Percentiles rank a stretch among this genome's conserved stretches.
Conservation (phyloP, 2,797 vertebrate species). For the Caiman crocodilus region DNA sequence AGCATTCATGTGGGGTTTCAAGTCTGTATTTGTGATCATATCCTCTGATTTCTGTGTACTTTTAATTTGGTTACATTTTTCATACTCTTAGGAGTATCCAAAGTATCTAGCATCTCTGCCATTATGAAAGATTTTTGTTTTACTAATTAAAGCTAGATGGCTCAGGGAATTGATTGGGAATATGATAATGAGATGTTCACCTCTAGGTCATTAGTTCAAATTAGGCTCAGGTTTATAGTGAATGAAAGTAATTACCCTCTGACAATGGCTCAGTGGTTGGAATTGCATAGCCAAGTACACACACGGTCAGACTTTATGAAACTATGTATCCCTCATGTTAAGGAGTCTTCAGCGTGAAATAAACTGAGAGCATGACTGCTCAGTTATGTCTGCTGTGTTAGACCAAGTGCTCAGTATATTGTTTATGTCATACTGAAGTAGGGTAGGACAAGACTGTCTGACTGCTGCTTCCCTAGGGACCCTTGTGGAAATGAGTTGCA, state of each 20-base stretch:
- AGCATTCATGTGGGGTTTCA: not conserved
- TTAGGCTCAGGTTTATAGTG: not conserved
- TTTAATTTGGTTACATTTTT: not conserved
- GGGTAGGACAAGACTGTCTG: constrained; percentile 11
- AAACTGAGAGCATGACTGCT: not conserved
- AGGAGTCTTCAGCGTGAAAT: not conserved
- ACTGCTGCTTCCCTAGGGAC: constrained; percentile 13
- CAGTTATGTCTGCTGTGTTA: not conserved
- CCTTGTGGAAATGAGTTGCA: constrained; percentile 23
- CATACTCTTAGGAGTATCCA: not conserved
- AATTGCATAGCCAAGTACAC: not conserved
- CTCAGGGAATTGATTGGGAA: not conserved
- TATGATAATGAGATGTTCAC: not conserved
- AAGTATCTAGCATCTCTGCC: not conserved
- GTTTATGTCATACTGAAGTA: not conserved
- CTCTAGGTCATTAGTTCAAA: not conserved
- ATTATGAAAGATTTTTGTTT: not conserved
- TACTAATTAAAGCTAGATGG: not conserved
- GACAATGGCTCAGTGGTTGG: not conserved
- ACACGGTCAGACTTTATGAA: not conserved
- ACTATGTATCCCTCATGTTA: not conserved
- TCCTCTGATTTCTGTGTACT: not conserved
- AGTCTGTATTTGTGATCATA: not conserved
- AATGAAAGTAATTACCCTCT: not conserved
- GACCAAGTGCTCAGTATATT: not conserved